Evolutionary conservation across 2,113 vertebrate species (phyloP).

Genomic region (Cairina moschata): DNA sequence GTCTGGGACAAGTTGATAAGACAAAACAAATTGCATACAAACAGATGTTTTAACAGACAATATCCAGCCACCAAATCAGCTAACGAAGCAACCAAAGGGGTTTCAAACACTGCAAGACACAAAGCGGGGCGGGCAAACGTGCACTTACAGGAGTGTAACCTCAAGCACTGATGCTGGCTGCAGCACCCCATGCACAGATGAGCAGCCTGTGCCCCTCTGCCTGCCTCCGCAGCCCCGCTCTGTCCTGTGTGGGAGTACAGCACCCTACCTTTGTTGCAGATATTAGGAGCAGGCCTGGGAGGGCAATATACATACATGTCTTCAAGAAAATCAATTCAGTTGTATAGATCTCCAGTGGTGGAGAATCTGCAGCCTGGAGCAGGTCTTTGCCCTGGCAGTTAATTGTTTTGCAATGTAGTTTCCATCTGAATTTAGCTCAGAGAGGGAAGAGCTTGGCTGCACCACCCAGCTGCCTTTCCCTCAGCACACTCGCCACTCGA

Average conservation of each 20-base stretch:
- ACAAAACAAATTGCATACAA: background rate
- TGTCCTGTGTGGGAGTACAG: background rate
- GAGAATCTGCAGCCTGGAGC: background rate
- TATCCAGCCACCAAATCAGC: background rate
- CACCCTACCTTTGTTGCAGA: background rate
- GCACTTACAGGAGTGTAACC: fast-evolving
- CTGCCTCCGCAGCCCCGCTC: background rate
- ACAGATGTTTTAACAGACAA: background rate
- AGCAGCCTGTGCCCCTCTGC: background rate
- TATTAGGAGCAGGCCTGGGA: background rate
- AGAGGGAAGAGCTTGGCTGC: background rate
- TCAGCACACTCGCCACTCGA: background rate
- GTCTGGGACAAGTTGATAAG: background rate
- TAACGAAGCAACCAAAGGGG: background rate
- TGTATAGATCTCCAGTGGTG: background rate
- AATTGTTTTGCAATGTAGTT: background rate
- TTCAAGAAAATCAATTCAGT: background rate
- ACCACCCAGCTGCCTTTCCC: background rate
- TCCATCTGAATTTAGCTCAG: background rate
- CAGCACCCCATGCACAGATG: background rate
- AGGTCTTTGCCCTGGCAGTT: background rate
- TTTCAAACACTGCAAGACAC: background rate
- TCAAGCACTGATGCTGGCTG: fast-evolving
- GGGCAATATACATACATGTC: fast-evolving
- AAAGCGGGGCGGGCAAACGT: background rate